These are phyloP conservation scores for Tiliqua scincoides DNA, from an alignment of 2,113 vertebrate genomes.

Conservation along the genomic window DNA sequence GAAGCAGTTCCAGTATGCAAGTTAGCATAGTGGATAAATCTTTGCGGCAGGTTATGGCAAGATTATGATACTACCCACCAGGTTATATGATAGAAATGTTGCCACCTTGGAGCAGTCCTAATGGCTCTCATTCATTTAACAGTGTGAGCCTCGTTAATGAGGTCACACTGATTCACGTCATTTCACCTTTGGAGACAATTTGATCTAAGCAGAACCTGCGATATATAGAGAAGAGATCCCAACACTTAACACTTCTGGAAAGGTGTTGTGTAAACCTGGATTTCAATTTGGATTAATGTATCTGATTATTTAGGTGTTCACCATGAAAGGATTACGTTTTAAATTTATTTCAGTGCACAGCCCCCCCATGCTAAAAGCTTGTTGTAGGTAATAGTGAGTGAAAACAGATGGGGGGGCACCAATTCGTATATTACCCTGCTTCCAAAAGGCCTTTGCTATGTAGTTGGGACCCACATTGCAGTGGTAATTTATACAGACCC, in stretches of 20 bases:
- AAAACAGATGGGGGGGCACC: background rate
- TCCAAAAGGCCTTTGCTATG: background rate
- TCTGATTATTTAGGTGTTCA: background rate
- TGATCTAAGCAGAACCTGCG: conserved; percentile 57
- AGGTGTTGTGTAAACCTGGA: conserved; percentile 64
- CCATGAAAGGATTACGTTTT: background rate
- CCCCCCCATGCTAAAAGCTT: background rate
- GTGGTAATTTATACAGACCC: background rate
- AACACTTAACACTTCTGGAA: conserved; percentile 50
- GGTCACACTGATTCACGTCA: conserved; percentile 66
- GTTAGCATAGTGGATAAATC: conserved; percentile 64
- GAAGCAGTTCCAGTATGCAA: conserved; percentile 57
- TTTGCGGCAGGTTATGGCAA: conserved; percentile 58
- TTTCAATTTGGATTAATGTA: conserved; percentile 42
- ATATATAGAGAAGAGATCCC: conserved; percentile 70
- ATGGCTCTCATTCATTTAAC: conserved; percentile 66
- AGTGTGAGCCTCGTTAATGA: conserved; percentile 71
- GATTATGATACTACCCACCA: conserved; percentile 60
- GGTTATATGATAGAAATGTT: conserved; percentile 61
- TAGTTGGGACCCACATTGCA: background rate
- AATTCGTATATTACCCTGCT: background rate
- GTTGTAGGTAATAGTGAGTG: background rate
- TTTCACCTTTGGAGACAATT: conserved; percentile 67
- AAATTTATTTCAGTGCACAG: background rate
- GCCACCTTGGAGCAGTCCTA: conserved; percentile 59